Percentiles rank a stretch among this genome's conserved stretches.
phyloP scores from a whole-genome alignment of 2,797 vertebrate species.

The Lutra lutra region DNA sequence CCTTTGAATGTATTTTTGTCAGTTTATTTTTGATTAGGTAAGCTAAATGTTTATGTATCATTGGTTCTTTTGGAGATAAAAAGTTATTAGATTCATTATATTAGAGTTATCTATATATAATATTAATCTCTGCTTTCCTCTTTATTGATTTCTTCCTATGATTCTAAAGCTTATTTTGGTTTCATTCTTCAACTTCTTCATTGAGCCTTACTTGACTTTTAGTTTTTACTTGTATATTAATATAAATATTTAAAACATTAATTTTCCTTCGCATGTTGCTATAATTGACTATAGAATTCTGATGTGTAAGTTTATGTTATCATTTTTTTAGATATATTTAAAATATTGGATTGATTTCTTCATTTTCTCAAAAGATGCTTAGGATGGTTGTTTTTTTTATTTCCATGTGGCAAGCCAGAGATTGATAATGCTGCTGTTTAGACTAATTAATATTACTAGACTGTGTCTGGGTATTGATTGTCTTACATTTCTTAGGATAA shows the following conservation, averaged over 20 bases:
- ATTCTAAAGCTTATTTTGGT: neutral
- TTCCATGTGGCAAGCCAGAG: neutral
- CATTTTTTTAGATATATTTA: neutral
- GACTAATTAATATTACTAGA: neutral
- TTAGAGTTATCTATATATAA: neutral
- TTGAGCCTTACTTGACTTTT: neutral
- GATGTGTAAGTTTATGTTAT: neutral
- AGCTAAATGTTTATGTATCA: constrained; percentile 87
- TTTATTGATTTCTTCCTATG: neutral
- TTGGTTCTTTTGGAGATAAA: neutral
- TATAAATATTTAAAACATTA: neutral
- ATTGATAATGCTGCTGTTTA: neutral
- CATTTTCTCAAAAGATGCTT: neutral
- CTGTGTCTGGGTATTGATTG: neutral
- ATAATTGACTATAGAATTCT: neutral
- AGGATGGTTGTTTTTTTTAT: neutral
- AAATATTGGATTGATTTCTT: neutral
- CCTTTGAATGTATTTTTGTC: neutral
- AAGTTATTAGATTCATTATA: neutral
- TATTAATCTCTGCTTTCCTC: neutral
- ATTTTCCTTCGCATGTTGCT: neutral
- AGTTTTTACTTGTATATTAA: neutral
- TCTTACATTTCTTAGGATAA: neutral
- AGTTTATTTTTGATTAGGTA: constrained; percentile 85
- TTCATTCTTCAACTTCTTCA: neutral